Base-by-base conservation (phyloP, 2,113 vertebrate species). In the Pollachius pollachius region DNA sequence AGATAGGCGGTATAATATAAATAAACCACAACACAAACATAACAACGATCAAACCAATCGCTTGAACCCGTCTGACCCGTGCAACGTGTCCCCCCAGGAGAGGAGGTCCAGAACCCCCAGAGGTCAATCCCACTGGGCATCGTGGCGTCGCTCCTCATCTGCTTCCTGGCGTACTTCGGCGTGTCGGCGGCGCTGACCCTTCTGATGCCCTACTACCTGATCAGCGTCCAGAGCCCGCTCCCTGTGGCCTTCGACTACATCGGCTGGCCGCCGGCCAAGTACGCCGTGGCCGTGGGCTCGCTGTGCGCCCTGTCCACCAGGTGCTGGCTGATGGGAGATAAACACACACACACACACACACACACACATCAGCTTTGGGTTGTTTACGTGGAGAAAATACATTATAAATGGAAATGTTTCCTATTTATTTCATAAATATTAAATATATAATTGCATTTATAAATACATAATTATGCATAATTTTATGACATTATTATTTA, bases 171-270 rank as follows among this genome's bases (percentile, higher is more conserved):
- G 0, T 95, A 94, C 76, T 93, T 92, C 0, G 93, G 92, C 0
- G 93, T 94, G 34, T 94, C 94, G 56, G 90, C 94, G 0, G 84
- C 93, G 13, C 90, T 95, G 58, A 94, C 94, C 15, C 83, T 94
- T 25, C 92, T 94, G 92, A 94, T 94, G 92, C 94, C 93, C 0
- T 95, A 93, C 78, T 92, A 93, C 81, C 80, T 93, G 70, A 90
- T 94, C 16, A 93, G 91, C 58, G 70, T 81, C 70, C 65, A 78
- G 66, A 95, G 90, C 77, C 93, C 93, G 0, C 77, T 95, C 64
- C 94, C 94, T n/a, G 81, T 21, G 1, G 92, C 94, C 67, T 95
- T 94, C 70, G 87, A 89, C 17, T 92, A 93, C 18, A 48, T 94
- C 15, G 92, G 90, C 13, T 94, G 94, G 94, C 88, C 30, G 64